A percentile compares a stretch with the other conserved stretches of the same genome.
These are phyloP conservation scores for Acleris emargana DNA, from an alignment of 2,888 invertebrate species.

Conservation along the genomic window DNA sequence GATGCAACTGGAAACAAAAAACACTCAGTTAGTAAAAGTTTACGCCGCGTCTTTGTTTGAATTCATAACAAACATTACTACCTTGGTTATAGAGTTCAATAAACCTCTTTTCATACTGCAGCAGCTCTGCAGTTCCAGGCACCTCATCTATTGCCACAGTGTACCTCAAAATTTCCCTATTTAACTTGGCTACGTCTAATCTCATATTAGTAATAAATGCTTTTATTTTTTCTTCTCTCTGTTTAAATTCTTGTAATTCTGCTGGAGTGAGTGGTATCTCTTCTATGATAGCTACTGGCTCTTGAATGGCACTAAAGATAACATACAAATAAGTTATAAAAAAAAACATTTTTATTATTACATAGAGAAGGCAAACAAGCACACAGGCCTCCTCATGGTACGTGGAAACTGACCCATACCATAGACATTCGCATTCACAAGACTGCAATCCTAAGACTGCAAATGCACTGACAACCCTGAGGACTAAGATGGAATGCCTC, in stretches of 20 bases:
- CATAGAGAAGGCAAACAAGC: no score
- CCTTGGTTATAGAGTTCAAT: constrained; percentile 98
- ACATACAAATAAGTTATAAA: background rate
- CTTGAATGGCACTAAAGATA: constrained; percentile 55
- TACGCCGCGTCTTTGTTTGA: no score
- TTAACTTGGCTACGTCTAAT: constrained; percentile 90
- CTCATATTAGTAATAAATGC: constrained; percentile 68
- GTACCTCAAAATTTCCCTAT: constrained; percentile 90
- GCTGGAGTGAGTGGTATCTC: constrained; percentile 67
- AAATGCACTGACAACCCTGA: no score
- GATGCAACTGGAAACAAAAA: constrained; percentile 89
- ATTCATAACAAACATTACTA: constrained; percentile 48
- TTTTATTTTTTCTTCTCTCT: constrained; percentile 69
- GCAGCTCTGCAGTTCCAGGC: constrained; percentile 95
- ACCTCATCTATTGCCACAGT: constrained; percentile 95
- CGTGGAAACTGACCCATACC: no score
- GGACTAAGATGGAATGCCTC: no score
- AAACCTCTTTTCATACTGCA: constrained; percentile 98
- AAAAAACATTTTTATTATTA: no score
- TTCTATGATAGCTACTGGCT: constrained; percentile 56
- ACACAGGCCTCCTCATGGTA: no score
- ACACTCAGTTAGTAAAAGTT: no score
- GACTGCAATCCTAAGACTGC: no score
- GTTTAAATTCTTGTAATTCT: constrained; percentile 69
- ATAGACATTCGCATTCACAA: no score